Conservation (phyloP, 2,888 invertebrate genomes). For the Orgyia antiqua region DNA sequence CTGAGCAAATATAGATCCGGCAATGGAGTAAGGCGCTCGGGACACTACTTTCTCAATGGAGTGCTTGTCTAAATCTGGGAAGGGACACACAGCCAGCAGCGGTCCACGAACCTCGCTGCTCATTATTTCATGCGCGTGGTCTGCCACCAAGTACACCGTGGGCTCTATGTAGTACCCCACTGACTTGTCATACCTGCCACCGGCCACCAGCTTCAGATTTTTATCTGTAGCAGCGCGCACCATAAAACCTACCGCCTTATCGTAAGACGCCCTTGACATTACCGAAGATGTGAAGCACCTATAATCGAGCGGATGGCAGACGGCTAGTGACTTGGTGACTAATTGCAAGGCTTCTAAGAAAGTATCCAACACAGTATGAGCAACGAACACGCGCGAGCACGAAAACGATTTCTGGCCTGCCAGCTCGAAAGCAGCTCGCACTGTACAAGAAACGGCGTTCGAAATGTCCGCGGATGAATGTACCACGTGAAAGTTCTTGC, state of each 20-base stretch:
- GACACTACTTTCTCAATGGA: slow-evolving; percentile 81
- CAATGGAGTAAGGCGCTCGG: slow-evolving; percentile 85
- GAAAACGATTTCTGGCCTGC: slow-evolving; percentile 98
- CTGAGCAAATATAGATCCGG: slow-evolving; percentile 76
- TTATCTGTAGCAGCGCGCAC: slow-evolving; percentile 9
- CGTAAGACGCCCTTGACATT: slow-evolving; percentile 87
- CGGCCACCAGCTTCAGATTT: slow-evolving; percentile 78
- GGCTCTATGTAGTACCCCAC: slow-evolving; percentile 93
- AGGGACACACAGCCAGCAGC: slow-evolving; percentile 88
- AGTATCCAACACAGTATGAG: slow-evolving; percentile 85
- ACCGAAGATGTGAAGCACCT: slow-evolving; percentile 90
- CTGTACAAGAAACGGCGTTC: slow-evolving; percentile 86
- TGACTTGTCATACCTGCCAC: slow-evolving; percentile 87
- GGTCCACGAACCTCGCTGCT: slow-evolving; percentile 96
- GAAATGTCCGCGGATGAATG: slow-evolving; percentile 89
- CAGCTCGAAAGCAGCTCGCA: slow-evolving; percentile 92
- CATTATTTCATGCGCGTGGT: slow-evolving; percentile 89
- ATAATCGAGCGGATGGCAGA: slow-evolving; percentile 88
- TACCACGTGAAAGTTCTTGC: slow-evolving; percentile 96
- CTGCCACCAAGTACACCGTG: slow-evolving; percentile 87
- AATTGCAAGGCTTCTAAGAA: slow-evolving; percentile 42
- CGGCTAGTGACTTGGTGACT: slow-evolving; percentile 83
- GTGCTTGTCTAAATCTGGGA: slow-evolving; percentile 80
- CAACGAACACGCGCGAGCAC: slow-evolving; percentile 93
- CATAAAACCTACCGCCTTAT: background rate